Conservation (phyloP, 1,140 invertebrate genomes). For the Bombyx mandarina region DNA sequence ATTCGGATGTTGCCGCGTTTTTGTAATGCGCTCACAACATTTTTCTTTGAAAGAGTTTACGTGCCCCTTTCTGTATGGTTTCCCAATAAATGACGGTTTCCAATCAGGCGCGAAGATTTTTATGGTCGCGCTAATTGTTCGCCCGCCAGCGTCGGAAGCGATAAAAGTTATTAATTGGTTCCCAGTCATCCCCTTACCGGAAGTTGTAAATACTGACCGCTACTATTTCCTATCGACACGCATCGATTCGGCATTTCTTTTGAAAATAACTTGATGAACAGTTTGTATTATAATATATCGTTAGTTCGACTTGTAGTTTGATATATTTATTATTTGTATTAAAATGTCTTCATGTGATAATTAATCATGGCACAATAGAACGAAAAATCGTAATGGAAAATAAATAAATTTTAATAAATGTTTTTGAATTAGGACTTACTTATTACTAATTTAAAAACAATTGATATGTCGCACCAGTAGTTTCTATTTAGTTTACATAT, state of each 20-base stretch:
- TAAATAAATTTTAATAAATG: too few relatives aligned
- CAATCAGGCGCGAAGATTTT: conserved; percentile 64
- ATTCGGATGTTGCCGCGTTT: too few relatives aligned
- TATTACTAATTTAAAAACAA: too few relatives aligned
- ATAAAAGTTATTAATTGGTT: conserved; percentile 70
- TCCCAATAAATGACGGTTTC: conserved; percentile 10
- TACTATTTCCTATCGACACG: conserved; percentile 61
- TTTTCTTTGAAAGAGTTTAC: too few relatives aligned
- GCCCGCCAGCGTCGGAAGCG: conserved; percentile 47
- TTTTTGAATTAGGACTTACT: too few relatives aligned
- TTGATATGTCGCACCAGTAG: too few relatives aligned
- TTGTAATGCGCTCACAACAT: too few relatives aligned
- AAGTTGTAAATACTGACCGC: conserved; percentile 63
- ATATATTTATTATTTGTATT: not conserved
- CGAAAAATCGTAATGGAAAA: too few relatives aligned
- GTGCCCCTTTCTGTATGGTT: too few relatives aligned
- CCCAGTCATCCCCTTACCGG: conserved; percentile 47
- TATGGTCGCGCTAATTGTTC: conserved; percentile 58
- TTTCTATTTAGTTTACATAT: too few relatives aligned
- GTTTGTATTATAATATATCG: not conserved
- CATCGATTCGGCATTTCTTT: conserved; percentile 23
- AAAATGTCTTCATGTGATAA: too few relatives aligned
- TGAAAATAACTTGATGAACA: not conserved
- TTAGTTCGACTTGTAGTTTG: not conserved
- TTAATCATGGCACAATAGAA: too few relatives aligned